Conservation (phyloP, 2,888 invertebrate species). For the Labia minor region DNA sequence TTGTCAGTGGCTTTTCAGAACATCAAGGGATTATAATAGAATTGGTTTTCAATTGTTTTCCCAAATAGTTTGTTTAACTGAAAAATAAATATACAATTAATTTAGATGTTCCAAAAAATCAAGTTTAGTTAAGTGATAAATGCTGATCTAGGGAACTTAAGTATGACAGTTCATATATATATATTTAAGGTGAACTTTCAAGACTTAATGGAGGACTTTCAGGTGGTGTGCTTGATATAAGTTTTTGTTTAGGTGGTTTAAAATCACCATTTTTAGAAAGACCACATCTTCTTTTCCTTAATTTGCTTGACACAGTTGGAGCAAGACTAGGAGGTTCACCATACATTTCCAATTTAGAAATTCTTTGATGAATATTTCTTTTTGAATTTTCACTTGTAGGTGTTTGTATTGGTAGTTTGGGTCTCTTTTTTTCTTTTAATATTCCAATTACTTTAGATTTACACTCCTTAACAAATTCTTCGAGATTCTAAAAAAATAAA, state of each 20-base stretch:
- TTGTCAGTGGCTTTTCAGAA: no score
- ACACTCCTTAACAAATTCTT: slow-evolving; percentile 30
- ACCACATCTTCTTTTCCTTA: neutral
- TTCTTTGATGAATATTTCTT: slow-evolving; percentile 28
- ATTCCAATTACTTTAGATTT: slow-evolving; percentile 28
- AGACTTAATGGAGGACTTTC: slow-evolving; percentile 22
- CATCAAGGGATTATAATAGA: no score
- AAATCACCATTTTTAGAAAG: slow-evolving; percentile 15
- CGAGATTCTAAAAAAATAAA: slow-evolving; percentile 30
- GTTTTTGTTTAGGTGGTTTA: slow-evolving; percentile 16
- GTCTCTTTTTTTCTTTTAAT: slow-evolving; percentile 16
- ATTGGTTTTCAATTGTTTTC: no score
- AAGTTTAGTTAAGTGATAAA: no score
- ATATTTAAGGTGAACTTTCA: slow-evolving; percentile 16
- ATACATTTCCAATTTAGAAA: slow-evolving; percentile 43
- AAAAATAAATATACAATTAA: no score
- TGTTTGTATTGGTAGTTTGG: neutral
- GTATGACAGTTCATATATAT: no score
- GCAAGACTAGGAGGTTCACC: slow-evolving; percentile 46
- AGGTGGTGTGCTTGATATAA: neutral
- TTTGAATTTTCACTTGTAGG: neutral
- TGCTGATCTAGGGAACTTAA: no score
- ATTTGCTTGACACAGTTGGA: slow-evolving; percentile 34
- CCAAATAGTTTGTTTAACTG: no score
- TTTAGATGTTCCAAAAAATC: no score